Percentiles rank a stretch among this genome's conserved stretches.
Evolutionary conservation across 53 echinoderm and acorn worm genomes (phyloP).

Genomic region (Mesocentrotus franciscanus): DNA sequence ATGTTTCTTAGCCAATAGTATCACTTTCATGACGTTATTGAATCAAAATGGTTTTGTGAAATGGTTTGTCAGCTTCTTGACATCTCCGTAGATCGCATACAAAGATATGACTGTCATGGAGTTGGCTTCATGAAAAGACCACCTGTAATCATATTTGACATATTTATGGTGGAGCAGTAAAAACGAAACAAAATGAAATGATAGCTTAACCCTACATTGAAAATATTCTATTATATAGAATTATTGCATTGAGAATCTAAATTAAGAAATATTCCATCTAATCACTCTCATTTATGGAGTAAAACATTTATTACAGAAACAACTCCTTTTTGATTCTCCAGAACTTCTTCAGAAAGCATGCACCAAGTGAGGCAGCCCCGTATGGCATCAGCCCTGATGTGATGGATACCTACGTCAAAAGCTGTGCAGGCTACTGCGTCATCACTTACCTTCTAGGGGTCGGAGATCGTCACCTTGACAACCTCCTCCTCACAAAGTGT

Average conservation of each 20-base stretch:
- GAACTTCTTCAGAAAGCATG: slow-evolving; percentile 94
- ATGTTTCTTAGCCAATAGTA: too few relatives aligned
- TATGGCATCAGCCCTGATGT: slow-evolving; percentile 93
- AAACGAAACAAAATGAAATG: too few relatives aligned
- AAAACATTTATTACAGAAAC: neutral
- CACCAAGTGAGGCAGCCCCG: slow-evolving; percentile 83
- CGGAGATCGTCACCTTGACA: slow-evolving; percentile 98
- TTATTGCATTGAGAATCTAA: neutral
- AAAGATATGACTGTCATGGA: too few relatives aligned
- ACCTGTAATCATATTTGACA: too few relatives aligned
- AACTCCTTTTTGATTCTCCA: neutral
- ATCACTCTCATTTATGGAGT: neutral
- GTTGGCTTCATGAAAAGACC: too few relatives aligned
- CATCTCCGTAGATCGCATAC: too few relatives aligned
- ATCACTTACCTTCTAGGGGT: slow-evolving; percentile 99
- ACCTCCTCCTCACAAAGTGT: slow-evolving; percentile 86
- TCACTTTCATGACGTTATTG: too few relatives aligned
- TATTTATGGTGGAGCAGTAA: too few relatives aligned
- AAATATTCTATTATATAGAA: neutral
- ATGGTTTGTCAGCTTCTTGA: too few relatives aligned
- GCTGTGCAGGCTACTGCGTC: slow-evolving; percentile 98
- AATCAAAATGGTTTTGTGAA: too few relatives aligned
- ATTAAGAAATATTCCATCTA: neutral
- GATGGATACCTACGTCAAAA: slow-evolving; percentile 98
- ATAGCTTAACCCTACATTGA: neutral